Evolutionary conservation across 2,888 invertebrate species (phyloP).

Genomic region (Epirrita christyi): DNA sequence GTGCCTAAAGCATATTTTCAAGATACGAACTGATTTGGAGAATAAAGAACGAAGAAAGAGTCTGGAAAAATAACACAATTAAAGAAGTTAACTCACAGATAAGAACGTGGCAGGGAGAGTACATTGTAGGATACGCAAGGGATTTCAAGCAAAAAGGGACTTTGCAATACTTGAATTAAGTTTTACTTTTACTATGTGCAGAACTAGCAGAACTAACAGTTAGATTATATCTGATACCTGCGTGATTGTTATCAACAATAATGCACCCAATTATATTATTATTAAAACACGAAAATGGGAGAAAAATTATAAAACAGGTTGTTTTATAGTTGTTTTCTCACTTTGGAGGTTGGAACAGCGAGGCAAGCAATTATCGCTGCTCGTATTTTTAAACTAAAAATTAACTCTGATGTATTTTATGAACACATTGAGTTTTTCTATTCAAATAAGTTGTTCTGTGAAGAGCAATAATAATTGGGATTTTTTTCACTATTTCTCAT

Average conservation of each 20-base stretch:
- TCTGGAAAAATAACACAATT: too few species aligned
- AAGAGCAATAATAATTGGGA: too few species aligned
- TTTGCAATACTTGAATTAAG: constrained; percentile 1
- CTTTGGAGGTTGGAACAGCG: constrained; percentile 25
- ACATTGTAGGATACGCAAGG: too few species aligned
- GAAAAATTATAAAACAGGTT: constrained; percentile 17
- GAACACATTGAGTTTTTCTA: background rate
- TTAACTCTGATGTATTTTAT: background rate
- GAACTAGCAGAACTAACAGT: constrained; percentile 25
- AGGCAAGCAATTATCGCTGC: constrained; percentile 9
- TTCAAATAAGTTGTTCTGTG: too few species aligned
- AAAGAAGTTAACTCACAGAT: too few species aligned
- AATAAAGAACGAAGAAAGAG: too few species aligned
- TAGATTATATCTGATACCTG: constrained; percentile 26
- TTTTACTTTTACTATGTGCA: constrained; percentile 15
- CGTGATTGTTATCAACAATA: constrained; percentile 32
- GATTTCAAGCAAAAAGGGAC: too few species aligned
- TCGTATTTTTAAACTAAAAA: background rate
- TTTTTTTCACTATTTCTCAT: too few species aligned
- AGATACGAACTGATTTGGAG: too few species aligned
- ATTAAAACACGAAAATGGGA: constrained; percentile 29
- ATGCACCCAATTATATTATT: constrained; percentile 29
- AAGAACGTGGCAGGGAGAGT: too few species aligned
- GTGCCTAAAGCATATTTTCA: too few species aligned
- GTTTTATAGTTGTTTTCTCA: constrained; percentile 34